Evolutionary conservation across 1,140 invertebrate genomes (phyloP).

Genomic region (Hycleus phaleratus): DNA sequence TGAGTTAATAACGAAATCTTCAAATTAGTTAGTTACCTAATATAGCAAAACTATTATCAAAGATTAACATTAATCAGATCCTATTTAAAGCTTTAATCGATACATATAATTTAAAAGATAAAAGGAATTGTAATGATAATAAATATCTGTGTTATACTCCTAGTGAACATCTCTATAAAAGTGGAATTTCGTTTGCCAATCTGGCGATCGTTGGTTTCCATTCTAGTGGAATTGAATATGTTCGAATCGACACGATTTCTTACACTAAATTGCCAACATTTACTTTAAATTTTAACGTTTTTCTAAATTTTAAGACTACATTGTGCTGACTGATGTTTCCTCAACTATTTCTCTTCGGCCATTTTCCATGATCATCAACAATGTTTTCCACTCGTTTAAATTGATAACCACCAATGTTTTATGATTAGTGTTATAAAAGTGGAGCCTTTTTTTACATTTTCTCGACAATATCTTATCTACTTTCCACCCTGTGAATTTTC

Average conservation of each 20-base stretch:
- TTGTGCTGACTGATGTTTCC: conserved; percentile 33
- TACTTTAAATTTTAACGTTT: conserved; percentile 33
- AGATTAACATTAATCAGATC: too few species aligned
- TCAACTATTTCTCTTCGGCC: conserved; percentile 6
- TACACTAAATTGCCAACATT: conserved; percentile 31
- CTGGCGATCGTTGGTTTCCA: neutral
- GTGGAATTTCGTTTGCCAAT: too few species aligned
- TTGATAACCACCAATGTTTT: conserved; percentile 26
- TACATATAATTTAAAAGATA: too few species aligned
- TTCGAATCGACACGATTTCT: conserved; percentile 29
- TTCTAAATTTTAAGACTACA: conserved; percentile 16
- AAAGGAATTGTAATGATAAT: too few species aligned
- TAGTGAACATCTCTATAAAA: too few species aligned
- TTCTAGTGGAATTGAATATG: conserved; percentile 28
- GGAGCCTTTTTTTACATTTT: conserved; percentile 3
- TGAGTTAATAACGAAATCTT: conserved; percentile 21
- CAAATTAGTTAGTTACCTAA: neutral
- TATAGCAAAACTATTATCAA: too few species aligned
- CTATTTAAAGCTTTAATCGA: too few species aligned
- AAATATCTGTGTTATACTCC: too few species aligned
- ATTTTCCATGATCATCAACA: neutral
- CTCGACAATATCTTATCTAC: conserved; percentile 11
- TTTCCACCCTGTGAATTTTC: conserved; percentile 17
- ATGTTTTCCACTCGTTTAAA: conserved; percentile 21
- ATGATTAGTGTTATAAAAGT: conserved; percentile 17